Base-by-base conservation (phyloP, 2,797 vertebrate genomes). In the Chelidonichthys spinosus region DNA sequence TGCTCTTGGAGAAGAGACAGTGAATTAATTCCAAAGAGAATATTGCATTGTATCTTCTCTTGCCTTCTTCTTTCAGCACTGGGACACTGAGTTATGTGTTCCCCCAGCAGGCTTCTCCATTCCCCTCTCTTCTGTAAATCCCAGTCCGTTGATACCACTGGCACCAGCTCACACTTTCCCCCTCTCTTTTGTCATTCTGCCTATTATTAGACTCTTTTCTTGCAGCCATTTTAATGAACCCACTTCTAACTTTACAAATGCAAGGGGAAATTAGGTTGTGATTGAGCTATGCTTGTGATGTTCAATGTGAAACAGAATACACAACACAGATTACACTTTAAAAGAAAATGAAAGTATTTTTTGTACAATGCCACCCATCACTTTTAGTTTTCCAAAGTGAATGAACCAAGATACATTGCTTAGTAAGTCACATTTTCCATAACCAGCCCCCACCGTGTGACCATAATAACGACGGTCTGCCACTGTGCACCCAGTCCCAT, bases 11-110 rank as follows among this genome's bases (percentile, higher is more conserved):
- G 80, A 85, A 87, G 74, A 93, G 86, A 86, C 87, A 86, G 81
- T 86, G 87, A 87, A 92, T 94, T 91, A 93, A 95, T 95, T 94
- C 93, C 90, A 92, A 87, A 91, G 90, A 94, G 92, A 94, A 94
- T 92, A 93, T 93, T 91, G 87, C 85, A 89, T 91, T 91, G 85
- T 90, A 49, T 90, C 85, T 81, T 91, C 79, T 83, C 74, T 83
- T 78, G 59, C 55, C 60, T 65, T 87, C 70, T 64, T 82, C 76
- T 83, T 82, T 60, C 53, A 84, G 89, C 85, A 39, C 2, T 78
- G 86, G 87, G 88, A 92, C 81, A 80, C 70, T 6, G 86, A 90
- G 89, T 90, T 89, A 79, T 90, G 76, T 86, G 75, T 84, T 86
- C 80, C 89, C 87, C 78, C 72, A 79, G 70, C 84, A 90, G 88